Evolutionary conservation across 2,797 vertebrate species (phyloP).

Genomic region (Pyrocephalus nanus): DNA sequence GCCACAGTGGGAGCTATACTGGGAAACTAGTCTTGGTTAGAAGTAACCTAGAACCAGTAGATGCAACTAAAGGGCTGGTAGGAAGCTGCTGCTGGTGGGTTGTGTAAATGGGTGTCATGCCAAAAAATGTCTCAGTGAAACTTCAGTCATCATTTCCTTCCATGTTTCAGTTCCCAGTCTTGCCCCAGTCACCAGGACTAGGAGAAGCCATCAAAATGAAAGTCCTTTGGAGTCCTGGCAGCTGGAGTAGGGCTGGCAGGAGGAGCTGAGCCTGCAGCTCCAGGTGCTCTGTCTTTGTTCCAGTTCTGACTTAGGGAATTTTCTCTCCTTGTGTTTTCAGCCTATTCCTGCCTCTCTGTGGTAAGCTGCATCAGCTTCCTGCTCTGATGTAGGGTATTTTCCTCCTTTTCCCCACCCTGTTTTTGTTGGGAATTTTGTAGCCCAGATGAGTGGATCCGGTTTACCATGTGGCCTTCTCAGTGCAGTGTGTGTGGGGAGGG

Average conservation of each 20-base stretch:
- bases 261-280: not conserved
- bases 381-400: not conserved
- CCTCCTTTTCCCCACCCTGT: not conserved
- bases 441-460: not conserved
- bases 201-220: not conserved
- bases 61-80: not conserved
- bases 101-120: not conserved
- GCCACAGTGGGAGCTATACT: not conserved
- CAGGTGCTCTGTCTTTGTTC: not conserved
- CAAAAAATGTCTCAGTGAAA: not conserved
- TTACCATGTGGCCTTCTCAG: fast-evolving
- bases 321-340: not conserved
- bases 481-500: not conserved
- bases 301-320: not conserved
- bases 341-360: not conserved
- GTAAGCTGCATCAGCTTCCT: not conserved
- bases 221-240: fast-evolving
- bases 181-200: not conserved
- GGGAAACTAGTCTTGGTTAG: not conserved
- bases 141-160: constrained; percentile 42
- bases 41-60: not conserved
- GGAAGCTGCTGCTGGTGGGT: not conserved
- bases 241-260: not conserved
- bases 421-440: not conserved
- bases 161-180: constrained; percentile 45